These are phyloP conservation scores for Zoroaster sp. DNA, from an alignment of 53 echinoderm and acorn worm genomes.

Conservation along the genomic window DNA sequence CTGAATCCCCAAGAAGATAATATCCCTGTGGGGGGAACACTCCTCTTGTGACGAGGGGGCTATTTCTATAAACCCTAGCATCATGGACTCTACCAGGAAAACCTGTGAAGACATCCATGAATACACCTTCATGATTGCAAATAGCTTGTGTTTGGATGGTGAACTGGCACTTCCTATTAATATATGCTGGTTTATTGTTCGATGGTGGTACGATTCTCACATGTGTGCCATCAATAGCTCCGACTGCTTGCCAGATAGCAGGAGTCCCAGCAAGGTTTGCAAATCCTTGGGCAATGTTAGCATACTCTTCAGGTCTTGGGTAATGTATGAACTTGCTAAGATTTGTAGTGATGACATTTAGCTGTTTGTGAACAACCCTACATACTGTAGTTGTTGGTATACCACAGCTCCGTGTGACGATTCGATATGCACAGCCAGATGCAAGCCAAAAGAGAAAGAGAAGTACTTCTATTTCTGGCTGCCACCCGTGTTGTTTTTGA, in stretches of 20 bases:
- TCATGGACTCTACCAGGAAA: constrained; percentile 7
- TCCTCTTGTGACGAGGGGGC: background rate
- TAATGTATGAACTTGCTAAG: background rate
- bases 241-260: background rate
- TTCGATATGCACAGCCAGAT: background rate
- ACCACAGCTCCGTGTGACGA: background rate
- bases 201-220: background rate
- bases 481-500: background rate
- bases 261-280: background rate
- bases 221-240: background rate
- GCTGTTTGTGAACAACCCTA: background rate
- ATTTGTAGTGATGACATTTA: background rate
- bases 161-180: background rate
- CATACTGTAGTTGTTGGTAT: background rate
- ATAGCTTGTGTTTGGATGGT: background rate
- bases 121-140: background rate
- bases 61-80: background rate
- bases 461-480: background rate
- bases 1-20: background rate
- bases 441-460: background rate
- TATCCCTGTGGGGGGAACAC: background rate
- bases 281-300: background rate
- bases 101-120: background rate
- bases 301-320: background rate
- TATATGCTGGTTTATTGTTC: background rate